These are phyloP conservation scores for Luperina nickerlii DNA, from an alignment of 2,888 invertebrate genomes.

Conservation along the genomic window DNA sequence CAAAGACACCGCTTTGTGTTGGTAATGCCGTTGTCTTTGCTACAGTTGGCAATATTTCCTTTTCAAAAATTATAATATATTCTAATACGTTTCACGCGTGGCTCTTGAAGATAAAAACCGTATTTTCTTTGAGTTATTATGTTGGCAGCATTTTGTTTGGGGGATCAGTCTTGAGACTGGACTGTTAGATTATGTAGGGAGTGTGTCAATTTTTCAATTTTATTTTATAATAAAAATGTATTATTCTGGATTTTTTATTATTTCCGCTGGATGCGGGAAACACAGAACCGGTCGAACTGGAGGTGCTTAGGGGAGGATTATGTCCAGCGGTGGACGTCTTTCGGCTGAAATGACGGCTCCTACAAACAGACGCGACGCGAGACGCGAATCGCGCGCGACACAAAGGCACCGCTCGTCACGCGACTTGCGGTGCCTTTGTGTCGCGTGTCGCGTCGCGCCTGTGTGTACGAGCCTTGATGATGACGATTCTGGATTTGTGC, in stretches of 20 bases:
- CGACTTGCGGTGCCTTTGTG: too few relatives aligned
- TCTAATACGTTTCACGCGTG: slow-evolving; percentile 34
- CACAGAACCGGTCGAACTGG: neutral
- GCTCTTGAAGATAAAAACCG: slow-evolving; percentile 32
- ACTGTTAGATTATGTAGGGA: neutral
- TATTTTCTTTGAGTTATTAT: slow-evolving; percentile 27
- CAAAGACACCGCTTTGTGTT: slow-evolving; percentile 35
- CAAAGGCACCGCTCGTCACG: too few relatives aligned
- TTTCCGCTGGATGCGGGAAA: neutral
- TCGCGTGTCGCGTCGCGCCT: too few relatives aligned
- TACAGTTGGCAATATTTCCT: slow-evolving; percentile 20
- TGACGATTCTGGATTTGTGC: neutral
- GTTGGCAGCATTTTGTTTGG: slow-evolving; percentile 29
- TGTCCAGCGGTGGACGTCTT: neutral
- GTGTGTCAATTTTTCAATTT: neutral
- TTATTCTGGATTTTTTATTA: neutral
- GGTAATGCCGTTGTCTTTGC: slow-evolving; percentile 28
- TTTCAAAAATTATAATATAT: slow-evolving; percentile 30
- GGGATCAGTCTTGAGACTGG: neutral
- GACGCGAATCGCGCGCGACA: too few relatives aligned
- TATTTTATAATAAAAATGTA: neutral
- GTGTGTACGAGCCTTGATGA: too few relatives aligned
- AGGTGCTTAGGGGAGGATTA: neutral
- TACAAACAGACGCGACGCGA: too few relatives aligned
- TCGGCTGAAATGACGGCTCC: neutral